phyloP scores from a whole-genome alignment of 2,113 vertebrate genomes.

The Columba janthina region DNA sequence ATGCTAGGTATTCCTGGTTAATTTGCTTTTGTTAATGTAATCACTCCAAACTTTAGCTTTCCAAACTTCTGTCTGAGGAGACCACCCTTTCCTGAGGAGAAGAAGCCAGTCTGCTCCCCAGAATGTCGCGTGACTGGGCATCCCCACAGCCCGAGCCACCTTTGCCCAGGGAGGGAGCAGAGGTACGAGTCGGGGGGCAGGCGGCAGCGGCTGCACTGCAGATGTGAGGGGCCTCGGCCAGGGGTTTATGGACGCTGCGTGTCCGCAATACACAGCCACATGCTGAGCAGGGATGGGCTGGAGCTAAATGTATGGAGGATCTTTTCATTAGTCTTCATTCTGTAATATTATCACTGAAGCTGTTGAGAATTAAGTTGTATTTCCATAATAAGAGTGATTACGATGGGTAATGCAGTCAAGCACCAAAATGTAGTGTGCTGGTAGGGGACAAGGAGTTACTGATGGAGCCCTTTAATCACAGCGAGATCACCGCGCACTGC shows the following conservation, averaged over 20 bases:
- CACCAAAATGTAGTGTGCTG: not conserved
- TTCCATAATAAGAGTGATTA: not conserved
- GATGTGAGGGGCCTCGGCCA: accelerated
- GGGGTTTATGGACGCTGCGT: not conserved
- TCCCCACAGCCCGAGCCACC: accelerated
- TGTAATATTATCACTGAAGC: not conserved
- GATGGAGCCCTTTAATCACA: not conserved
- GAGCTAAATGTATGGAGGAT: not conserved
- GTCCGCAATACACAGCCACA: no score
- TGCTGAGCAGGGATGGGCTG: not conserved
- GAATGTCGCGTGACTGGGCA: not conserved
- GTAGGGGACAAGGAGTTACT: not conserved
- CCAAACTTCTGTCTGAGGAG: not conserved
- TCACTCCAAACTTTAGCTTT: not conserved
- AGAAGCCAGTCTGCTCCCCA: accelerated
- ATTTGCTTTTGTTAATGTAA: not conserved
- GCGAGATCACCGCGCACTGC: not conserved
- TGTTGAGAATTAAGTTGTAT: not conserved
- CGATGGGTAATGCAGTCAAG: not conserved
- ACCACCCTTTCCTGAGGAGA: not conserved
- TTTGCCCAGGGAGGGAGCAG: not conserved
- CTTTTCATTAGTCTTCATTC: not conserved
- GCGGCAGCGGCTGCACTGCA: accelerated
- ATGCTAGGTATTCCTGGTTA: not conserved
- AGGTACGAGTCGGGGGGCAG: not conserved